Evolutionary conservation across 2,888 invertebrate species (phyloP), one percentile per base, ranked within the genome.

Genomic region (Zelleria hepariella): DNA sequence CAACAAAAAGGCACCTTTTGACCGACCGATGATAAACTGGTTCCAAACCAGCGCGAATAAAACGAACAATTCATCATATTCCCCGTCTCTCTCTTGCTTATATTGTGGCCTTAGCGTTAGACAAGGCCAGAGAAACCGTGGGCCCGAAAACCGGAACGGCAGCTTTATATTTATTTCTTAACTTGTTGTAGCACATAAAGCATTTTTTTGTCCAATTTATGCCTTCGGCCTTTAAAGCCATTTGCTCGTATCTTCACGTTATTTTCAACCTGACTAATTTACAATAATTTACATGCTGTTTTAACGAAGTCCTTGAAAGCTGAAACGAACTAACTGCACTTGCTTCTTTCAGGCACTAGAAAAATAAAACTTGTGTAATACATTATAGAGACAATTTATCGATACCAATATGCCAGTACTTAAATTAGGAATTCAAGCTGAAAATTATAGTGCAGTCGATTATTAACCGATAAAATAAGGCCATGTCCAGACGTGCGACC

Each of bases 101-200:
- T 72, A 24, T 18, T 47, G 26, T 5, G 5, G 4, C n/a, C 3
- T 6, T 32, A 21, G 47, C 21, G 67, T 57, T 21, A 63, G 68
- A 82, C 61, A 71, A 68, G 65, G 73, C n/a, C 2, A 51, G 20
- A 25, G 52, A 26, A 1, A 52, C 77, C 25, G 61, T 52, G 61
- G 62, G 65, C 65, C 67, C 66, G 63, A 75, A 79, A 84, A 80
- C 78, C 73, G 71, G 82, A 69, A 68, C 63, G 67, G 70, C 77
- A 70, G 73, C 74, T 81, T 82, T 15, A 81, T 83, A 84, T 85
- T 83, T 86, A 86, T 86, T 84, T 86, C 85, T 86, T 85, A 85
- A 85, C 86, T 85, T 82, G 80, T 77, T 76, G 72, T 75, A 69
- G 69, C 74, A 78, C 77, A 82, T 81, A 82, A 84, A 83, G 68